Evolutionary conservation across 2,113 vertebrate species (phyloP).

Genomic region (Sinocyclocheilus grahami): DNA sequence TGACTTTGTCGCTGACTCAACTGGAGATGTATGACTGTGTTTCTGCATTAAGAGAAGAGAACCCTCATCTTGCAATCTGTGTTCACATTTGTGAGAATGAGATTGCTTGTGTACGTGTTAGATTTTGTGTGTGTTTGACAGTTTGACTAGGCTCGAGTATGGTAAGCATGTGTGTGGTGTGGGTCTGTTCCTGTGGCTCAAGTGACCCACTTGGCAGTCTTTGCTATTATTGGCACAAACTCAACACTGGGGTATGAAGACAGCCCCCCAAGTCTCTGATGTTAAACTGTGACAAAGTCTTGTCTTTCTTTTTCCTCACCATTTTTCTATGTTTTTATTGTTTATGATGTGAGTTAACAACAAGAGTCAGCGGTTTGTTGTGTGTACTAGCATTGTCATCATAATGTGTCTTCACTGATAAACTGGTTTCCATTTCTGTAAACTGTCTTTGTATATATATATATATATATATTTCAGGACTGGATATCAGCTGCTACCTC

Average conservation of each 20-base stretch:
- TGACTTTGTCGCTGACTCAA: constrained; percentile 53
- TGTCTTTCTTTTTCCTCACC: background rate
- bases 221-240: constrained; percentile 36
- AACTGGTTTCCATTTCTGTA: background rate
- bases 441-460: background rate
- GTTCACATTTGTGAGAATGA: background rate
- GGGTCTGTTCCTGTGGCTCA: constrained; percentile 27
- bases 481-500: background rate
- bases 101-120: constrained; percentile 28
- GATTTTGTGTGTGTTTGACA: constrained; percentile 38
- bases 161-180: background rate
- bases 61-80: background rate
- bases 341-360: background rate
- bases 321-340: background rate
- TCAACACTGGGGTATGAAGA: constrained; percentile 46
- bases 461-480: background rate
- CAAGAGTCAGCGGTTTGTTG: background rate
- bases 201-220: constrained; percentile 50
- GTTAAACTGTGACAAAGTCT: background rate
- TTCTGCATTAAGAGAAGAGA: background rate
- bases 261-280: constrained; percentile 9
- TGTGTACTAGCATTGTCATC: background rate
- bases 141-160: constrained; percentile 1
- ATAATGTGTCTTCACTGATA: background rate
- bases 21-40: background rate